These are phyloP conservation scores for Ciona savignyi DNA, from an alignment of 23 tunicate genomes.

Conservation along the genomic window DNA sequence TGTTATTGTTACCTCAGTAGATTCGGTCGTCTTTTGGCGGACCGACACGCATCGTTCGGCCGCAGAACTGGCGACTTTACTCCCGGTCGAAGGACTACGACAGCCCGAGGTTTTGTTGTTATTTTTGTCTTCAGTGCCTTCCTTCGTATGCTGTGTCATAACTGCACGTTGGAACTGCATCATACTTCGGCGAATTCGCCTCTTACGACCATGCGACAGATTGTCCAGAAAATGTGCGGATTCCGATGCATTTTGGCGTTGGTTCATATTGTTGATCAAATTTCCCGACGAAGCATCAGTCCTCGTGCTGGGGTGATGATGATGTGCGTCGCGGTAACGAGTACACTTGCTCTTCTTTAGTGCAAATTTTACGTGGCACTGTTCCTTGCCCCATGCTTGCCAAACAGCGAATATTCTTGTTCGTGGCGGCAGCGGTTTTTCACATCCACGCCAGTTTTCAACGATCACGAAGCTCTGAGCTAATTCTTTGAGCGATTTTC, in stretches of 20 bases:
- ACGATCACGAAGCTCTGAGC: conserved; percentile 78
- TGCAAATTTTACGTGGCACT: conserved; percentile 73
- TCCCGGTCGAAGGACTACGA: conserved; percentile 1
- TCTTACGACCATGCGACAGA: conserved; percentile 57
- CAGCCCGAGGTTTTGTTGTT: background rate
- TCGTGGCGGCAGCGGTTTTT: conserved; percentile 71
- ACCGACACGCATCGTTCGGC: conserved; percentile 16
- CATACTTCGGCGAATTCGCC: conserved; percentile 58
- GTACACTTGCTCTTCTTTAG: conserved; percentile 59
- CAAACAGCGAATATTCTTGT: conserved; percentile 78
- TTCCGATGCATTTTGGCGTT: background rate
- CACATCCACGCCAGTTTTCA: conserved; percentile 88
- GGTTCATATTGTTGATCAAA: conserved; percentile 2
- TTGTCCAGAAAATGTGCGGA: conserved; percentile 27
- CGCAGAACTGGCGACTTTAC: background rate
- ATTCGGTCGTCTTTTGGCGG: conserved; percentile 20
- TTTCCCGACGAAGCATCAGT: background rate
- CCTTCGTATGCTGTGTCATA: conserved; percentile 27
- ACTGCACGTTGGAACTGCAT: conserved; percentile 78
- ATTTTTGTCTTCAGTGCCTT: conserved; percentile 28
- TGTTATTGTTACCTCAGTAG: conserved; percentile 17
- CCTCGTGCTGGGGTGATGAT: background rate
- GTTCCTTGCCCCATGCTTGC: conserved; percentile 99
- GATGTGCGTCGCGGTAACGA: no score
- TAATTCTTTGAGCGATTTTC: conserved; percentile 31